Conservation (phyloP, 1,140 invertebrate species). For the Cyphomyrmex costatus region DNA sequence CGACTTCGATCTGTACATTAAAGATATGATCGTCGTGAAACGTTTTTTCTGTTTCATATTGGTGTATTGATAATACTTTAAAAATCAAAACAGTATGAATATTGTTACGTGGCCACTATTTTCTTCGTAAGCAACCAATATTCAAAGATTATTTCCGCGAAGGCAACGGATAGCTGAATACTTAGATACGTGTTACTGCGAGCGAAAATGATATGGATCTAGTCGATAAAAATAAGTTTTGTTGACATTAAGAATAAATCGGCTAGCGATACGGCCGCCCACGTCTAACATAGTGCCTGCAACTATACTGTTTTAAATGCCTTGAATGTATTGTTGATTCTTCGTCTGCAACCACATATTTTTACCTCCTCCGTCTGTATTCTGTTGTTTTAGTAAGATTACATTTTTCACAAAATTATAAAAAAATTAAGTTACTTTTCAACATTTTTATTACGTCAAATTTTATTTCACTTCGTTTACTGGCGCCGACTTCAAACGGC, state of each 20-base stretch:
- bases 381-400: too few relatives aligned
- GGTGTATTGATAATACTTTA: not conserved
- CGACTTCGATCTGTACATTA: not conserved
- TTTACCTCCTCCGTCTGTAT: too few relatives aligned
- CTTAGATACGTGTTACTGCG: slow-evolving; percentile 12
- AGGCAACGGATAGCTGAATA: slow-evolving; percentile 8
- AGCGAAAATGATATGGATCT: slow-evolving; percentile 38
- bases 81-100: not conserved
- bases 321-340: not conserved
- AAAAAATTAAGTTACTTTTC: too few relatives aligned
- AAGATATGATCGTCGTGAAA: not conserved
- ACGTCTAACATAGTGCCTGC: slow-evolving; percentile 44
- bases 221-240: slow-evolving; percentile 58
- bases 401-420: too few relatives aligned
- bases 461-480: too few relatives aligned
- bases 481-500: too few relatives aligned
- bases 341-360: too few relatives aligned
- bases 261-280: slow-evolving; percentile 12
- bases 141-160: slow-evolving; percentile 38
- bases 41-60: not conserved
- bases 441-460: too few relatives aligned
- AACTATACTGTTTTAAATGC: slow-evolving; percentile 19
- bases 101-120: not conserved
- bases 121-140: slow-evolving; percentile 21
- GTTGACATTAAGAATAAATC: slow-evolving; percentile 48